These are phyloP conservation scores for Telenomus remus DNA, from an alignment of 1,140 invertebrate species.

Conservation along the genomic window DNA sequence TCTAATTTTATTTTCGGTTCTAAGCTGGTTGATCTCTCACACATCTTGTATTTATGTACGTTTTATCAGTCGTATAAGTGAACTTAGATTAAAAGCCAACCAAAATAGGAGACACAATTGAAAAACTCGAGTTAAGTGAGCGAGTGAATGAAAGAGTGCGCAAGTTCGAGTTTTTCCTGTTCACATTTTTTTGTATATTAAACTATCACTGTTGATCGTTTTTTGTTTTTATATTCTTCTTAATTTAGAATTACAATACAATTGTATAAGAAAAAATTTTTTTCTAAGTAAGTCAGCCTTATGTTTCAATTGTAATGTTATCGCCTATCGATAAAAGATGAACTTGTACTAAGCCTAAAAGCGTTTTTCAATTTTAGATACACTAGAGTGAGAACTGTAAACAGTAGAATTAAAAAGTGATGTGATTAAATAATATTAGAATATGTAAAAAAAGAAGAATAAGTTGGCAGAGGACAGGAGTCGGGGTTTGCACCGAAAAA, in stretches of 20 bases:
- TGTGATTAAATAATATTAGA: constrained; percentile 45
- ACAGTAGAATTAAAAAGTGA: constrained; percentile 26
- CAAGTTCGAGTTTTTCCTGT: constrained; percentile 1
- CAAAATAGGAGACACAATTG: too few relatives aligned
- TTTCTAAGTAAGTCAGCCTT: constrained; percentile 34
- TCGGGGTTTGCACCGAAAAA: constrained; percentile 31
- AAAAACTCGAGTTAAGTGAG: too few relatives aligned
- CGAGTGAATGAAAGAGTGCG: constrained; percentile 12
- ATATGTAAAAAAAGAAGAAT: constrained; percentile 24
- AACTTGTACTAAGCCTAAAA: constrained; percentile 42
- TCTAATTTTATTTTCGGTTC: constrained; percentile 37
- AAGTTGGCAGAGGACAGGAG: constrained; percentile 48
- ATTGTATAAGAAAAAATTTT: constrained; percentile 46
- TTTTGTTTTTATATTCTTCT: constrained; percentile 2
- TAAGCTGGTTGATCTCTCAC: constrained; percentile 47
- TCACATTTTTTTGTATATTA: constrained; percentile 18
- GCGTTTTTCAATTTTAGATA: constrained; percentile 40
- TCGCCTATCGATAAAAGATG: constrained; percentile 21
- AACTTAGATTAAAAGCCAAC: constrained; percentile 16
- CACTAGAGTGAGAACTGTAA: constrained; percentile 37
- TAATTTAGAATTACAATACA: not conserved
- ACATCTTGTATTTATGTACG: constrained; percentile 39
- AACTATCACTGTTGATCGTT: constrained; percentile 15
- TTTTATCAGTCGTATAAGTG: constrained; percentile 23
- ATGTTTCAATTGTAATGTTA: constrained; percentile 30